Conservation (phyloP, 2,797 vertebrate species). For the Muscicapa comitata region DNA sequence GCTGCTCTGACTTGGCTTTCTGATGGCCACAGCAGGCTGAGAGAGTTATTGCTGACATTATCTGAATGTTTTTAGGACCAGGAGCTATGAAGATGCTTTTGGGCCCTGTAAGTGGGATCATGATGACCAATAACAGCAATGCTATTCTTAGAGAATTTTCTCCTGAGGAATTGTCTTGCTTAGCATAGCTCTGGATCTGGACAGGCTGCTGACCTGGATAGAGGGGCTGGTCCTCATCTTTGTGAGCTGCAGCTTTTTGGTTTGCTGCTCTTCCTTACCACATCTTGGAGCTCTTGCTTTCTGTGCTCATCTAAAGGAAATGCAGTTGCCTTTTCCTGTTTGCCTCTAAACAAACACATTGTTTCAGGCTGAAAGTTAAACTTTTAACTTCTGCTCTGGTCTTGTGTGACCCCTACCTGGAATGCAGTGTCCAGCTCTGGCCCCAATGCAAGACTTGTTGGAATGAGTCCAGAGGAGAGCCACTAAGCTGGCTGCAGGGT, state of each 20-base stretch:
- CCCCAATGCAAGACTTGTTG: rapidly evolving
- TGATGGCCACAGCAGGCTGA: not conserved
- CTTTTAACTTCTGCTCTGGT: not conserved
- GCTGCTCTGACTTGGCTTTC: not conserved
- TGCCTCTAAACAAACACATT: not conserved
- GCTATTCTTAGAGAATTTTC: not conserved
- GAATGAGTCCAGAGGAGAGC: not conserved
- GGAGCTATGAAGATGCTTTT: not conserved
- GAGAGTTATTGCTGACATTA: not conserved
- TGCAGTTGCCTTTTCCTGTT: not conserved
- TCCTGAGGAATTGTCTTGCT: not conserved
- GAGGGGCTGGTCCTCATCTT: not conserved
- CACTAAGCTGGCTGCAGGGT: not conserved
- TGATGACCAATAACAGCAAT: not conserved
- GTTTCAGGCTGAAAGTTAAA: not conserved
- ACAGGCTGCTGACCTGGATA: not conserved
- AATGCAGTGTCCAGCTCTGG: not conserved
- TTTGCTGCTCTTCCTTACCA: not conserved
- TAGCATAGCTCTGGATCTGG: not conserved
- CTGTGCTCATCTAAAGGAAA: not conserved
- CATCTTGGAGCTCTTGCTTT: not conserved
- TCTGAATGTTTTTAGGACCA: not conserved
- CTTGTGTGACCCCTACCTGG: rapidly evolving
- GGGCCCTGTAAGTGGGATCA: not conserved
- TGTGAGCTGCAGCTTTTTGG: not conserved